Conservation (phyloP, 2,113 vertebrate genomes). For the Psilopsiagon aymara region DNA sequence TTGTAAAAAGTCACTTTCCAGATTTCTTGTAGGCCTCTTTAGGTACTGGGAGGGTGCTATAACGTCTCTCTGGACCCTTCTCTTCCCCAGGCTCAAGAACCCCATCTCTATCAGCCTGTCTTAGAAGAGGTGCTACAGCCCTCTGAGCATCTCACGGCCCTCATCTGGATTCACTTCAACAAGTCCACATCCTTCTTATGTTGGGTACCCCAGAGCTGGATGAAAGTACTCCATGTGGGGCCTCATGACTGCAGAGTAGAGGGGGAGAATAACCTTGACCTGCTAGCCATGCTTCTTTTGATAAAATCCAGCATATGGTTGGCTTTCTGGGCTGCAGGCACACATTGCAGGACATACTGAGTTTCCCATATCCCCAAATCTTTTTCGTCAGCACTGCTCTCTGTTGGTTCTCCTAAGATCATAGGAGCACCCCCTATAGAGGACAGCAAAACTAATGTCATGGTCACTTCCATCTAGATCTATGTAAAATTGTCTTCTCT, state of each 20-base stretch:
- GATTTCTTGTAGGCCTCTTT: background rate
- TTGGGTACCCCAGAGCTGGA: background rate
- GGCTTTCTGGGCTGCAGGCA: background rate
- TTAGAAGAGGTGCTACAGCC: background rate
- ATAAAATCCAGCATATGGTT: background rate
- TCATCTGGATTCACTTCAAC: background rate
- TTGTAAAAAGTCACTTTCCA: background rate
- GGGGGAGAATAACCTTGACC: background rate
- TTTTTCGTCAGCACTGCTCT: background rate
- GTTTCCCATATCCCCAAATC: background rate
- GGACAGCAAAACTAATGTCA: background rate
- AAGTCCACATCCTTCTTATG: background rate
- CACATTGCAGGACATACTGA: background rate
- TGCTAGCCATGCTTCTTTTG: background rate
- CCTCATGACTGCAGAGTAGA: background rate
- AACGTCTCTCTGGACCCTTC: background rate
- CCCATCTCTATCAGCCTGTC: background rate
- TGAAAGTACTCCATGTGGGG: background rate
- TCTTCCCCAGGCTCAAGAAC: background rate
- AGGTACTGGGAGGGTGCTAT: background rate
- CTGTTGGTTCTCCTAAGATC: background rate
- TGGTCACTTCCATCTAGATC: background rate
- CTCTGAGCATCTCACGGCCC: background rate
- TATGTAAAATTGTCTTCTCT: background rate
- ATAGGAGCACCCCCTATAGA: fast-evolving